Base-by-base conservation (phyloP, 1,140 invertebrate genomes). In the Nebria ingens region DNA sequence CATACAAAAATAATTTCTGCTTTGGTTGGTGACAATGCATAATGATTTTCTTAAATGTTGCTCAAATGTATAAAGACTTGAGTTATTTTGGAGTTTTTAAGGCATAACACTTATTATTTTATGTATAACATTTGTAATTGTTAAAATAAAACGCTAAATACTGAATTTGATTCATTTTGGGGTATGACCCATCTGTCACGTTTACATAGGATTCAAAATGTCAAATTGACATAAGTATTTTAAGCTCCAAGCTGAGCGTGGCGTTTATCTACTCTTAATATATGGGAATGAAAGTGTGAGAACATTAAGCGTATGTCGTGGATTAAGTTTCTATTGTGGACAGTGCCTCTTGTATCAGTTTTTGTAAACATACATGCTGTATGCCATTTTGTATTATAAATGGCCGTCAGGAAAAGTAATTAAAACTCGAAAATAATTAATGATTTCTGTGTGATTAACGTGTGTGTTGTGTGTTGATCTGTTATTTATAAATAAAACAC, bases 331-430 rank as follows among this genome's bases (percentile, higher is more conserved):
- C 9, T 11, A 45, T 29, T 12, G 15, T 17, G 3, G 4, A 17
- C 40, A 45, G 40, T 11, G 40, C 40, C 40, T 17, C 40, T 45
- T 17, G 40, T 45, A 17, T 12, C 40, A 45, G 40, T 45, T 45
- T 45, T 45, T 45, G 40, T 45, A 45, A 45, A 45, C 40, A 45
- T 17, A 45, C 15, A 17, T 45, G 15, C 15, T 45, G 40, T 45
- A 45, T 45, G 40, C 40, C 40, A 45, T 45, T 45, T 45, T 45
- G 40, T 45, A 45, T 45, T 45, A 45, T 45, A 45, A n/a, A 45
- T 45, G 40, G 40, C 40, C 15, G 40, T 4, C n/a, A 45, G 40
- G 9, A n/a, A 45, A 45, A 45, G 40, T 45, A 45, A 45, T 45
- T 45, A 45, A 45, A 45, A 45, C 40, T 17, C 9, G 9, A 45